Conservation (phyloP, 2,113 vertebrate genomes). For the Oncorhynchus nerka region DNA sequence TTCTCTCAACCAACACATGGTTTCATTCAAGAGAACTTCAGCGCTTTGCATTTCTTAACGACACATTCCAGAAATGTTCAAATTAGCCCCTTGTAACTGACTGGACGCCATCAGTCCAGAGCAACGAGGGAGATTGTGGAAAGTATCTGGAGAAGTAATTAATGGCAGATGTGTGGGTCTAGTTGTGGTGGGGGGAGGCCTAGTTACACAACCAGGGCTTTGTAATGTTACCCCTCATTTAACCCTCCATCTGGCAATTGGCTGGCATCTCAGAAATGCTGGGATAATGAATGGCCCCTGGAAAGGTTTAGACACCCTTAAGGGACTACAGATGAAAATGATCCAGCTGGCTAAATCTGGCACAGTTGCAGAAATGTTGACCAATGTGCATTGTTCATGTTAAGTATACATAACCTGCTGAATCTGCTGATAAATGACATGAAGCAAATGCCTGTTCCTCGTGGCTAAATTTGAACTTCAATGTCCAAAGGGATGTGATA, state of each 20-base stretch:
- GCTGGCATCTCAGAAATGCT: conserved; percentile 37
- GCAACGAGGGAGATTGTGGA: conserved; percentile 33
- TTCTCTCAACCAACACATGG: conserved; percentile 26
- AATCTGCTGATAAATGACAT: too few relatives aligned
- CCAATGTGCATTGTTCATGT: too few relatives aligned
- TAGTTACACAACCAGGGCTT: conserved; percentile 22
- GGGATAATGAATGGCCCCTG: conserved; percentile 42
- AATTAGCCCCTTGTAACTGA: conserved; percentile 48
- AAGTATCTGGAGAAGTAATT: conserved; percentile 51
- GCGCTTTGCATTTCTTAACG: conserved; percentile 29
- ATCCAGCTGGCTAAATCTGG: too few relatives aligned
- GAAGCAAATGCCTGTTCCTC: neutral
- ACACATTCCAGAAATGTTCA: conserved; percentile 42
- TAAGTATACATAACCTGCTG: too few relatives aligned
- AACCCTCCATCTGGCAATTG: conserved; percentile 31
- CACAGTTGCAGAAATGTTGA: too few relatives aligned
- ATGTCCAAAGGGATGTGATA: neutral
- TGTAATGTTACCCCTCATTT: conserved; percentile 48
- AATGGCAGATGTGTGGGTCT: conserved; percentile 57
- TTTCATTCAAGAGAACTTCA: conserved; percentile 42
- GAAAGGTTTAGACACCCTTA: conserved; percentile 36
- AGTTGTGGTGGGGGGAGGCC: conserved; percentile 7
- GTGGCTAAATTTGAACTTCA: neutral
- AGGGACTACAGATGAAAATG: too few relatives aligned
- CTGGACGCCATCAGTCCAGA: conserved; percentile 18